Evolutionary conservation across 2,888 invertebrate genomes (phyloP), one percentile per base, ranked within the genome.

Genomic region (Charanyca ferruginea): DNA sequence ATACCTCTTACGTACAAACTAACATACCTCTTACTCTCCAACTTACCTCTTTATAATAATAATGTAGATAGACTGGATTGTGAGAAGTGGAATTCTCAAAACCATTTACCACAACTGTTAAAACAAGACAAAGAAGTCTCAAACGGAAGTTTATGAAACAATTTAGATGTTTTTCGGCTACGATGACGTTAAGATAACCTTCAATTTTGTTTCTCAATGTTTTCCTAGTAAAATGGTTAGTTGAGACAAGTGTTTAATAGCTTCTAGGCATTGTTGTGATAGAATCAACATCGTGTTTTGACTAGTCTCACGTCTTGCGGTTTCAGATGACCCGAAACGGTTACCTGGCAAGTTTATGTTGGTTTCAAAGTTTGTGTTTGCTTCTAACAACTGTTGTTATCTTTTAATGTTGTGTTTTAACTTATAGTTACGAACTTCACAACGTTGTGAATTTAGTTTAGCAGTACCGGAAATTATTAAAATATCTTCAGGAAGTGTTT

Each of bases 181-280:
- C 9, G 73, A 74, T 74, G 57, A 62, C 55, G 58, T 52, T 59
- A 51, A 58, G 69, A 73, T 73, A 69, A 48, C 55, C 74, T 59
- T 61, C 35, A 45, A 53, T 48, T 70, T 23, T 35, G 68, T 64
- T 61, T 45, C 28, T 48, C 41, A 66, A 68, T 64, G 66, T 60
- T 76, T 80, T 79, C 77, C 62, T 64, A 76, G 77, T 70, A 78
- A 70, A 62, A 32, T 54, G 18, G 48, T 55, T 49, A 48, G 65
- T 65, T 57, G 51, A 66, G 59, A 65, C 79, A 73, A 65, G 66
- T 81, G 64, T 72, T 73, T 55, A 61, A 72, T 62, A 32, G 54
- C 52, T 79, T 67, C 63, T 68, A 73, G 60, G 62, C 55, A 71
- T 62, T 83, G 66, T 73, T 80, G 69, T 71, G 83, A 79, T 82